phyloP scores from a whole-genome alignment of 1,140 invertebrate genomes.

The Belonocnema kinseyi region DNA sequence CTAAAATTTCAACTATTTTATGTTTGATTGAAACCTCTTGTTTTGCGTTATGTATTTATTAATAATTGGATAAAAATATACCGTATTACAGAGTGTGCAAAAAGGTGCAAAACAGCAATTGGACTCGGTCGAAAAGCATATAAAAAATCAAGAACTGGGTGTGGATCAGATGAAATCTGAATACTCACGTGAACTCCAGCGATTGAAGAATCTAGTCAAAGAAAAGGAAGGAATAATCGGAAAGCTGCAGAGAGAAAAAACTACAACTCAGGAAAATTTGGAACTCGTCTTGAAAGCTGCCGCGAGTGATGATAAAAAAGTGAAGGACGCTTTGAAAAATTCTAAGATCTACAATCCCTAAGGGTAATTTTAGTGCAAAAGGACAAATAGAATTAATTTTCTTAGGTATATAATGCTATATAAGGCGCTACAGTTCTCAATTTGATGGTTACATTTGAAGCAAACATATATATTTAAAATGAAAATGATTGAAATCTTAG shows the following conservation, averaged over 20 bases:
- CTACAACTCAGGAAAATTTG: conserved; percentile 65
- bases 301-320: conserved; percentile 62
- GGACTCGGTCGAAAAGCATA: conserved; percentile 74
- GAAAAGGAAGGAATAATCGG: conserved; percentile 74
- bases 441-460: not conserved
- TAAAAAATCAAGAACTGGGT: conserved; percentile 73
- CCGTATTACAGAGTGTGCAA: conserved; percentile 73
- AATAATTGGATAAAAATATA: conserved; percentile 36
- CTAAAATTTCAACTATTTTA: no score
- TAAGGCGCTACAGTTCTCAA: not conserved
- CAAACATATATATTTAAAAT: no score
- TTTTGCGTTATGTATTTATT: conserved; percentile 9
- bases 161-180: conserved; percentile 74
- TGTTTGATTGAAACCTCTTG: no score
- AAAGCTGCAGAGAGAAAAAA: conserved; percentile 70
- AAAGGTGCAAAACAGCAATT: conserved; percentile 76
- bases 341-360: conserved; percentile 51
- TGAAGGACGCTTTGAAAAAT: conserved; percentile 61
- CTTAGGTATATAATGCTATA: no score
- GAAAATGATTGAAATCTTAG: not conserved
- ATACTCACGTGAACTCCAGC: conserved; percentile 73
- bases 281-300: conserved; percentile 71
- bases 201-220: conserved; percentile 72
- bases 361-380: conserved; percentile 10
- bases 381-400: not conserved